Evolutionary conservation across 2,888 invertebrate species (phyloP), one percentile per base, ranked within the genome.

Genomic region (Bugulina stolonifera): DNA sequence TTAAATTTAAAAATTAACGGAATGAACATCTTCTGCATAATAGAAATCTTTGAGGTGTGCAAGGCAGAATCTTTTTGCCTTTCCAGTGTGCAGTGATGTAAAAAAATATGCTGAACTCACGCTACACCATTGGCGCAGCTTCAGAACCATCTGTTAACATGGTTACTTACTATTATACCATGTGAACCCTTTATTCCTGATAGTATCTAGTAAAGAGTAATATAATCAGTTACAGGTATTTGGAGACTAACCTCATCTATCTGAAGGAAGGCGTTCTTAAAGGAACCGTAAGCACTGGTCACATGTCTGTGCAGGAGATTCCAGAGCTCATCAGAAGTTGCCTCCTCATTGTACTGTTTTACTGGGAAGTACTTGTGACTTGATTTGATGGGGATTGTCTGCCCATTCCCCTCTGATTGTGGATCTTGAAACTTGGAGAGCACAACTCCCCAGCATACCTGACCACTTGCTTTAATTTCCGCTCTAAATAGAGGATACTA

Each of bases 381-480:
- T 1, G 80, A 78, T 74, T 78, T 80, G 72, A 82, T 81, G 25
- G 83, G 81, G 5, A 82, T 69, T 23, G 82, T 81, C 74, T 83
- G 82, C 23, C 81, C 82, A 76, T 83, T 82, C 18, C 80, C 79
- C 23, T 74, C 71, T n/a, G 76, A 76, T 34, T 78, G 76, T 18
- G 81, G 80, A 72, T 81, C 79, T 73, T 81, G 81, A 74, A 83
- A 83, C 72, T 82, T 83, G 55, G 81, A 79, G 69, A 83, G 76
- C 72, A 83, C 82, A 43, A 76, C 74, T 74, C 82, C 81, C 83
- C 83, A 83, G 10, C 79, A 77, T 43, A 83, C 77, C 73, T 77
- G 79, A 0, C 80, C 81, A 54, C 79, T 79, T 1, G 80, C 81
- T 71, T 77, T 78, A 3, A 83, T 77, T 22, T 43, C 57, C 14